phyloP scores from a whole-genome alignment of 1,140 invertebrate genomes.

The Orchestia grillus region DNA sequence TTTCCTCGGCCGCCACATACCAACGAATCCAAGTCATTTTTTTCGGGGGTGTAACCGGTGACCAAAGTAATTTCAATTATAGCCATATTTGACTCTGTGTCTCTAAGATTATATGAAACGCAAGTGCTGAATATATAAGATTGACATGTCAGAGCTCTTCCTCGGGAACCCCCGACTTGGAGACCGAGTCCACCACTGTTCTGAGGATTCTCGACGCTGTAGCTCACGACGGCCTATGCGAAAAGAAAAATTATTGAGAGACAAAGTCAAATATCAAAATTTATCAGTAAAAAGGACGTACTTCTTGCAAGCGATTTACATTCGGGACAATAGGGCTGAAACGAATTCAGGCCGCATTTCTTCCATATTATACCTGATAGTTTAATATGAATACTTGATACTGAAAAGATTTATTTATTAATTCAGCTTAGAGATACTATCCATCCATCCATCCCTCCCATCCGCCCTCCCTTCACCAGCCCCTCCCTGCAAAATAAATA shows the following conservation, averaged over 20 bases:
- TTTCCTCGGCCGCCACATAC: not conserved
- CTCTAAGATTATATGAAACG: conserved; percentile 58
- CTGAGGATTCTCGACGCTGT: not conserved
- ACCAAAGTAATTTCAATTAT: conserved; percentile 67
- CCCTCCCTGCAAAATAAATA: no score
- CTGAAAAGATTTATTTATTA: not conserved
- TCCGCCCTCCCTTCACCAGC: no score
- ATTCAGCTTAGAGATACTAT: no score
- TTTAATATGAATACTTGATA: not conserved
- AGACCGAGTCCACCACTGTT: conserved; percentile 44
- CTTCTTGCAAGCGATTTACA: not conserved
- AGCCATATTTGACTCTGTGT: conserved; percentile 66
- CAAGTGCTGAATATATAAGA: conserved; percentile 59
- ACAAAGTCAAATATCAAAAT: not conserved
- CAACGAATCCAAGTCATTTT: conserved; percentile 60
- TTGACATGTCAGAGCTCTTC: conserved; percentile 15
- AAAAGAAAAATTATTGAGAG: not conserved
- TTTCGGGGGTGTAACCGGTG: conserved; percentile 65
- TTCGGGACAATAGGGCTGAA: not conserved
- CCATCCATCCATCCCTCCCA: no score
- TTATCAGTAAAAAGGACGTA: not conserved
- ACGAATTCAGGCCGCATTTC: not conserved
- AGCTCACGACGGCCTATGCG: not conserved
- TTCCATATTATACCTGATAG: not conserved
- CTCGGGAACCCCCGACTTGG: not conserved